Conservation (phyloP, 2,888 invertebrate genomes). For the Lydus trimaculatus region DNA sequence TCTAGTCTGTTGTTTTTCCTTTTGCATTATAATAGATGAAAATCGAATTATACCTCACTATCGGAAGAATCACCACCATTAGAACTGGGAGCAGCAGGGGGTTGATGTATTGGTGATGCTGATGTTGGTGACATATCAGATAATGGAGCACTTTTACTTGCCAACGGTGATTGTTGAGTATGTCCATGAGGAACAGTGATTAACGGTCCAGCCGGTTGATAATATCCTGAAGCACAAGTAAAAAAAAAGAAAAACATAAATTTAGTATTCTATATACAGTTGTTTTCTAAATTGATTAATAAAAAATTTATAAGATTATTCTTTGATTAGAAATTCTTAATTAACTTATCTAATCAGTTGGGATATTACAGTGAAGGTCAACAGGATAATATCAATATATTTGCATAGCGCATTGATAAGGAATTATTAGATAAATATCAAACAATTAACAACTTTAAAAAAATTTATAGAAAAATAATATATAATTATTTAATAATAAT, state of each 20-base stretch:
- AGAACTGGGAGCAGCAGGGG: constrained; percentile 55
- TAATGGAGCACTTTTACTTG: constrained; percentile 53
- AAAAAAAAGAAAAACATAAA: too few species aligned
- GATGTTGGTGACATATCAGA: constrained; percentile 61
- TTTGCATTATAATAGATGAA: constrained; percentile 19
- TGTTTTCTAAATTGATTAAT: too few species aligned
- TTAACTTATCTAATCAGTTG: background rate
- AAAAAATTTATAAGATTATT: too few species aligned
- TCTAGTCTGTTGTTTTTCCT: background rate
- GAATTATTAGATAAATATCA: background rate
- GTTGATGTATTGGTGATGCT: constrained; percentile 62
- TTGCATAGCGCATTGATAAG: background rate
- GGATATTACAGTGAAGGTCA: background rate
- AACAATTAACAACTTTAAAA: too few species aligned
- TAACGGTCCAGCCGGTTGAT: constrained; percentile 91
- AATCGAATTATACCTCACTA: constrained; percentile 54
- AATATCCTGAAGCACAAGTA: constrained; percentile 81
- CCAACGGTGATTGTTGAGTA: constrained; percentile 54
- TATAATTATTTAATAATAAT: too few species aligned
- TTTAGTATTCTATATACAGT: too few species aligned
- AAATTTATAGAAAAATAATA: too few species aligned
- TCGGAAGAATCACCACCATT: constrained; percentile 58
- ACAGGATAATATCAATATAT: background rate
- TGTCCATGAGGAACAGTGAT: constrained; percentile 70
- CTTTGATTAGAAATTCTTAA: background rate